These are phyloP conservation scores for Vulpes vulpes DNA, from an alignment of 2,113 vertebrate species.

Conservation along the genomic window DNA sequence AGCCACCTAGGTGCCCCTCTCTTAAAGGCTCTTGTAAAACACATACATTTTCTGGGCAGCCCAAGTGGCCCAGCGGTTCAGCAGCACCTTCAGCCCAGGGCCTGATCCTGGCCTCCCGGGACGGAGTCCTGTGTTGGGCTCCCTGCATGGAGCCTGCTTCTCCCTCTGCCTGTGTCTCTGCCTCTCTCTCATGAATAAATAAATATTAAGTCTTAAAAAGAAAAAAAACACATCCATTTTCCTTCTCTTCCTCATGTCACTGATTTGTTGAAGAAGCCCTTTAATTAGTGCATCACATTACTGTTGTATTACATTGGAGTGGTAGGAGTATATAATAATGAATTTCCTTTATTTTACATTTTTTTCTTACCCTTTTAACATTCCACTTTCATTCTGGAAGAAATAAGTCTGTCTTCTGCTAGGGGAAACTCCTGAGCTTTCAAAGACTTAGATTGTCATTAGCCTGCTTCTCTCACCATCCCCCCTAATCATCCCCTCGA, in stretches of 20 bases:
- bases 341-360: slow-evolving; percentile 49
- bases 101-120: too few relatives aligned
- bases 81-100: too few relatives aligned
- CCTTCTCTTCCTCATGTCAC: not conserved
- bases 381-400: slow-evolving; percentile 15
- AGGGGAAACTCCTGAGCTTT: slow-evolving; percentile 26
- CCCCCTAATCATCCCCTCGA: not conserved
- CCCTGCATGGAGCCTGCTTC: too few relatives aligned
- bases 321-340: not conserved
- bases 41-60: too few relatives aligned
- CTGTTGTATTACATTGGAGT: not conserved
- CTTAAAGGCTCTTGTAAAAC: not conserved
- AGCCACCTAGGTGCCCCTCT: not conserved
- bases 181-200: too few relatives aligned
- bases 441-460: slow-evolving; percentile 74
- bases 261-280: not conserved
- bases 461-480: slow-evolving; percentile 38
- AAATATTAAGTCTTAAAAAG: too few relatives aligned
- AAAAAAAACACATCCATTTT: not conserved
- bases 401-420: slow-evolving; percentile 11
- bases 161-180: too few relatives aligned
- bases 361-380: slow-evolving; percentile 24
- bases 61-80: too few relatives aligned
- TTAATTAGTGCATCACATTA: not conserved
- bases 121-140: too few relatives aligned